Conservation (phyloP, 64 coral and sea anemone species). For the Montipora cactus region DNA sequence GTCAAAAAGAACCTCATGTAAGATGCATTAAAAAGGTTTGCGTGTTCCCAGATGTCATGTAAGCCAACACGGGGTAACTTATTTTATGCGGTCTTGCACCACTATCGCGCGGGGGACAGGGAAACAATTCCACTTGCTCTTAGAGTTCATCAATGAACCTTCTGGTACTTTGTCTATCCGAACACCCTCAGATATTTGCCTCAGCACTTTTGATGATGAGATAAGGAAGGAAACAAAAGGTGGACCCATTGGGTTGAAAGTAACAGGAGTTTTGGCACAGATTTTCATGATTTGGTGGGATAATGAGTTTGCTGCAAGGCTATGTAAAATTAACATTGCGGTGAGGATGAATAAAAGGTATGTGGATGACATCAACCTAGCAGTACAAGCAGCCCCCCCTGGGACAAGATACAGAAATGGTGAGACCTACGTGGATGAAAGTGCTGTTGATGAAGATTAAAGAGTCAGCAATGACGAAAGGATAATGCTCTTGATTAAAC, state of each 20-base stretch:
- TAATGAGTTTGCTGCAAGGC: background rate
- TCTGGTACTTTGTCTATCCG: no score
- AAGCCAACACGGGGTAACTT: no score
- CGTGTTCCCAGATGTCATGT: no score
- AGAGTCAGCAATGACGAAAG: background rate
- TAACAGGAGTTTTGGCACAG: background rate
- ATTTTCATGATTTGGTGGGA: conserved; percentile 8
- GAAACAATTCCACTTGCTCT: no score
- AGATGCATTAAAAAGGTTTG: no score
- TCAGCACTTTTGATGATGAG: conserved; percentile 39
- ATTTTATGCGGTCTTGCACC: no score
- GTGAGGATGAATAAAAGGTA: conserved; percentile 31
- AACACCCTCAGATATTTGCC: no score
- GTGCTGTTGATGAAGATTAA: background rate
- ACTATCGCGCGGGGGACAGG: no score
- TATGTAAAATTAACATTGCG: background rate
- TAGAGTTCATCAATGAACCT: no score
- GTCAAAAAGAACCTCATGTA: no score
- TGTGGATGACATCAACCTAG: background rate
- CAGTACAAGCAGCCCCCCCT: background rate
- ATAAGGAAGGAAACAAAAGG: conserved; percentile 23
- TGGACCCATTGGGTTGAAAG: background rate
- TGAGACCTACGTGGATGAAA: background rate
- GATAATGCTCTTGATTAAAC: conserved; percentile 28
- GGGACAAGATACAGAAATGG: conserved; percentile 11